Evolutionary conservation across 2,888 invertebrate genomes (phyloP).

Genomic region (Lycophotia porphyrea): DNA sequence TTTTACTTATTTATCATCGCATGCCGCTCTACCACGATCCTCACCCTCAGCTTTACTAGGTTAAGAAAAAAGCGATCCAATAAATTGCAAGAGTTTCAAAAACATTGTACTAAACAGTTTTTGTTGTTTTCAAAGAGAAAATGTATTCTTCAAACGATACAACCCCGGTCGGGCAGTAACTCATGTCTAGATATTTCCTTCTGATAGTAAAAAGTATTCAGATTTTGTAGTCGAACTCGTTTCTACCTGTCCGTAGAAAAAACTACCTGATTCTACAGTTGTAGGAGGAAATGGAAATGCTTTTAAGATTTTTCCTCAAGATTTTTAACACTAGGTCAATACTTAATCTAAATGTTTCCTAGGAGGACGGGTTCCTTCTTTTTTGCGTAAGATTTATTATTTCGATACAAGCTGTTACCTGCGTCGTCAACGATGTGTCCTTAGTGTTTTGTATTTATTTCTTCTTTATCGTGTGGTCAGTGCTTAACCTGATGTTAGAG

Average conservation of each 20-base stretch:
- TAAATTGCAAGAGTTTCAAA: not conserved
- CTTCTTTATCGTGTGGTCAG: too few relatives aligned
- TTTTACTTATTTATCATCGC: not conserved
- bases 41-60: not conserved
- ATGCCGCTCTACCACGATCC: not conserved
- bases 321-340: not conserved
- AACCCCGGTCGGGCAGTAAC: constrained; percentile 19
- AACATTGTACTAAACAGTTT: not conserved
- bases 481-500: too few relatives aligned
- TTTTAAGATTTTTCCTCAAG: not conserved
- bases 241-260: constrained; percentile 22
- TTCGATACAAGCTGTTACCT: not conserved
- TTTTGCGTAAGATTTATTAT: not conserved
- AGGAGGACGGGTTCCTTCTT: accelerated
- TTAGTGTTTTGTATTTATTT: too few relatives aligned
- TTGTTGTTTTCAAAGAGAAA: constrained; percentile 11
- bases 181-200: constrained; percentile 44
- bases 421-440: not conserved
- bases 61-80: not conserved
- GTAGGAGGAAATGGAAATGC: constrained; percentile 4
- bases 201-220: constrained; percentile 34
- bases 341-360: not conserved
- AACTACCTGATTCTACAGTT: constrained; percentile 14
- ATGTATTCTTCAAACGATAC: constrained; percentile 18
- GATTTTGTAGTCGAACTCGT: constrained; percentile 17